Evolutionary conservation across 2,888 invertebrate species (phyloP).

Genomic region (Nomada flava): DNA sequence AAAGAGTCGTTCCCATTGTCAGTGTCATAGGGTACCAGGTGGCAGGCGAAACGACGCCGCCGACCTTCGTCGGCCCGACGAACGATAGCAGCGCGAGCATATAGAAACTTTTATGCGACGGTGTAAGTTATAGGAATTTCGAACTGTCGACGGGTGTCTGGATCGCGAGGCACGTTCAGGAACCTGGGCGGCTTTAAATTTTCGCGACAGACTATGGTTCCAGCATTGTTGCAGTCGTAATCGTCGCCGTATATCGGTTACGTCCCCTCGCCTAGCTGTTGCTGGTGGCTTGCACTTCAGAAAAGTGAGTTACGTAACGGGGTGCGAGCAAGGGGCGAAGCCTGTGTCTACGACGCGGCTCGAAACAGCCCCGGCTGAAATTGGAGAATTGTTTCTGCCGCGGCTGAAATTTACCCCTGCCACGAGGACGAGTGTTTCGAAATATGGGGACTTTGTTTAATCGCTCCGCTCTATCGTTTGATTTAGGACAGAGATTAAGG

Average conservation of each 20-base stretch:
- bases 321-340: slow-evolving; percentile 9
- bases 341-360: neutral
- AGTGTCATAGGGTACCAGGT: slow-evolving; percentile 29
- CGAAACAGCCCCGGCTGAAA: slow-evolving; percentile 14
- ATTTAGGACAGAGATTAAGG: neutral
- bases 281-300: slow-evolving; percentile 25
- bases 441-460: neutral
- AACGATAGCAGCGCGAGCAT: slow-evolving; percentile 4
- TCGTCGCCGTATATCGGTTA: slow-evolving; percentile 21
- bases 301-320: slow-evolving; percentile 36
- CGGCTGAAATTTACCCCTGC: neutral
- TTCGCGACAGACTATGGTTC: slow-evolving; percentile 10
- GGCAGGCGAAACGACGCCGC: neutral
- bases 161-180: slow-evolving; percentile 15
- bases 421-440: neutral
- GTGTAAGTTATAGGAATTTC: slow-evolving; percentile 39
- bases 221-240: slow-evolving; percentile 30
- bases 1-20: slow-evolving; percentile 12
- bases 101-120: slow-evolving; percentile 48
- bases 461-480: neutral
- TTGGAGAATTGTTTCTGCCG: slow-evolving; percentile 22
- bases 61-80: slow-evolving; percentile 10
- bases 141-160: slow-evolving; percentile 31
- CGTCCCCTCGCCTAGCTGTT: neutral
- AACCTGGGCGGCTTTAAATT: slow-evolving; percentile 36